Evolutionary conservation across 2,113 vertebrate genomes (phyloP).

Genomic region (Sphaerodactylus townsendi): DNA sequence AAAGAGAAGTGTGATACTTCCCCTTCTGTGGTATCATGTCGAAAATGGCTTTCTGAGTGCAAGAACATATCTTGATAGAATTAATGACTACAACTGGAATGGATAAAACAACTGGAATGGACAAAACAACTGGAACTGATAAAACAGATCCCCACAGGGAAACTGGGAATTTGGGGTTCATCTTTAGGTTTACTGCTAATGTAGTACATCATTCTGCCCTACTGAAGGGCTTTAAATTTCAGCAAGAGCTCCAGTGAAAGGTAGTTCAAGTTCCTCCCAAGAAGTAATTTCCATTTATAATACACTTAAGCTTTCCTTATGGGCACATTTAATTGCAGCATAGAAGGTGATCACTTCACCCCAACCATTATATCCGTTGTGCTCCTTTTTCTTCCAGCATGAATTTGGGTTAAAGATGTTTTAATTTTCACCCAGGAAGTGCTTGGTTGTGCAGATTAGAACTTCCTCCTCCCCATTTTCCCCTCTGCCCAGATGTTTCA

Average conservation of each 20-base stretch:
- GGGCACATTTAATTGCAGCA: neutral
- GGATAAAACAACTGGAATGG: neutral
- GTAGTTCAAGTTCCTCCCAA: neutral
- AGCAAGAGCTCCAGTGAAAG: neutral
- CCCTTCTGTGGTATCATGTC: neutral
- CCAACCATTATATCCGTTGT: neutral
- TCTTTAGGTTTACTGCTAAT: neutral
- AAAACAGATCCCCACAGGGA: neutral
- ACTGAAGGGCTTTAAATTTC: neutral
- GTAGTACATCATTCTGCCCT: neutral
- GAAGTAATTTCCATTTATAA: neutral
- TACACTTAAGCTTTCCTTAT: neutral
- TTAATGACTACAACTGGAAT: too few relatives aligned
- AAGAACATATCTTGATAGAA: neutral
- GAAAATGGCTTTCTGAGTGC: neutral
- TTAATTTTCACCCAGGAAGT: neutral
- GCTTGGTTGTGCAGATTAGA: neutral
- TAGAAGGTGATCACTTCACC: neutral
- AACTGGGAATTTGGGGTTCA: neutral
- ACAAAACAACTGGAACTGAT: neutral
- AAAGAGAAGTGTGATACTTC: neutral
- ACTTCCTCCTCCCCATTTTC: neutral
- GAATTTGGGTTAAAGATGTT: neutral
- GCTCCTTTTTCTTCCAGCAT: neutral
- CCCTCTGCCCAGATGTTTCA: too few relatives aligned